A percentile compares a stretch with the other conserved stretches of the same genome.
Evolutionary conservation across 2,888 invertebrate genomes (phyloP).

Genomic region (Pseudococcus longispinus): DNA sequence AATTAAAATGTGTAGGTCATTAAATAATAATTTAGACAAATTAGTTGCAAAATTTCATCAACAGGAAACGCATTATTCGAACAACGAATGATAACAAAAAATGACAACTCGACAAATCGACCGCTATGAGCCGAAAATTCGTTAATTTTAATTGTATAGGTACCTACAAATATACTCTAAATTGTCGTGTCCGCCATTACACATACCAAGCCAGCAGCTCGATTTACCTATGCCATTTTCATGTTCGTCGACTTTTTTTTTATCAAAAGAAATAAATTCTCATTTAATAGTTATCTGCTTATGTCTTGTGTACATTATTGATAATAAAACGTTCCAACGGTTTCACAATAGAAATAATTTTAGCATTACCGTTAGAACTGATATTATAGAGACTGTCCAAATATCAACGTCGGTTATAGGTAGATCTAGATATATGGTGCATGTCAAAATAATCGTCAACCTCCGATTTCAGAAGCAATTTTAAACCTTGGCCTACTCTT

Average conservation of each 20-base stretch:
- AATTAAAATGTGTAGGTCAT: neutral
- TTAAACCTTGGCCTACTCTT: conserved; percentile 47
- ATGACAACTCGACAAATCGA: neutral
- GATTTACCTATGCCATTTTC: neutral
- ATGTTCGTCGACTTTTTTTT: neutral
- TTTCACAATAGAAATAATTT: conserved; percentile 24
- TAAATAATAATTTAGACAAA: neutral
- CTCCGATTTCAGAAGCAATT: conserved; percentile 27
- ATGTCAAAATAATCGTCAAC: conserved; percentile 18
- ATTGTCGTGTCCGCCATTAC: neutral
- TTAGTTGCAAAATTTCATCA: neutral
- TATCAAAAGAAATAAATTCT: neutral
- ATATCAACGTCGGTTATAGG: neutral
- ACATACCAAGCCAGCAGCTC: neutral
- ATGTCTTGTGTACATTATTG: neutral
- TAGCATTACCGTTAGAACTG: neutral
- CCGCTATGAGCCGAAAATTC: neutral
- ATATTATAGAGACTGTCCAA: neutral
- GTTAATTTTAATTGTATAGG: conserved; percentile 1
- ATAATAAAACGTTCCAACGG: neutral
- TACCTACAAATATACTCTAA: neutral
- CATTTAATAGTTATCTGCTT: neutral
- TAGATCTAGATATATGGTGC: conserved; percentile 6
- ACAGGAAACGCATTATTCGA: neutral
- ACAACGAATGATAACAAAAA: neutral